phyloP scores from a whole-genome alignment of 2,888 invertebrate species.

The Coelinius sp. region DNA sequence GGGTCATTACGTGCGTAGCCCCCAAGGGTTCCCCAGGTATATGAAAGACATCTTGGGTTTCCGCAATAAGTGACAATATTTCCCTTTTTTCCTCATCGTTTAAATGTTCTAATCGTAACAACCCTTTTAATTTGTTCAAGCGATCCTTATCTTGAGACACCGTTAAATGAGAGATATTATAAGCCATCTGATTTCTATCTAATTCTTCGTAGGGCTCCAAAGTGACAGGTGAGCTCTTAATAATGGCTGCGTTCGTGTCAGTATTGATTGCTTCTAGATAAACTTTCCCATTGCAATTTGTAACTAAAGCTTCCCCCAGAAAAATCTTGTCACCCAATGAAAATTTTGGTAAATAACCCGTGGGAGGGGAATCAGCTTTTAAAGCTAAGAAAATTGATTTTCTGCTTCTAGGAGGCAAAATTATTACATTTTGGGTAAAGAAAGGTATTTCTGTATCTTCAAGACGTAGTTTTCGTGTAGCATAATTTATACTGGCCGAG shows the following conservation, averaged over 20 bases:
- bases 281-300: neutral
- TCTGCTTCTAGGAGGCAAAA: neutral
- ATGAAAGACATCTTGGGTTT: constrained; percentile 23
- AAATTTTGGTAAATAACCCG: neutral
- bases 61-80: neutral
- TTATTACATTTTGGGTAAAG: neutral
- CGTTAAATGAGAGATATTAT: neutral
- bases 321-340: neutral
- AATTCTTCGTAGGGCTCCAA: neutral
- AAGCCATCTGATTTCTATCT: neutral
- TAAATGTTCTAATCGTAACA: neutral
- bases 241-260: neutral
- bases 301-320: neutral
- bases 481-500: neutral
- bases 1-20: neutral
- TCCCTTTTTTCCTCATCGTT: constrained; percentile 13
- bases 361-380: neutral
- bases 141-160: neutral
- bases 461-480: neutral
- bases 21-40: constrained; percentile 27
- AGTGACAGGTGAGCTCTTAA: neutral
- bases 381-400: neutral
- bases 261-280: neutral
- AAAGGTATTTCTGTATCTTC: neutral
- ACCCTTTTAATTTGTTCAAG: neutral